Evolutionary conservation across 2,797 vertebrate species (phyloP).

Genomic region (Eremophila alpestris): DNA sequence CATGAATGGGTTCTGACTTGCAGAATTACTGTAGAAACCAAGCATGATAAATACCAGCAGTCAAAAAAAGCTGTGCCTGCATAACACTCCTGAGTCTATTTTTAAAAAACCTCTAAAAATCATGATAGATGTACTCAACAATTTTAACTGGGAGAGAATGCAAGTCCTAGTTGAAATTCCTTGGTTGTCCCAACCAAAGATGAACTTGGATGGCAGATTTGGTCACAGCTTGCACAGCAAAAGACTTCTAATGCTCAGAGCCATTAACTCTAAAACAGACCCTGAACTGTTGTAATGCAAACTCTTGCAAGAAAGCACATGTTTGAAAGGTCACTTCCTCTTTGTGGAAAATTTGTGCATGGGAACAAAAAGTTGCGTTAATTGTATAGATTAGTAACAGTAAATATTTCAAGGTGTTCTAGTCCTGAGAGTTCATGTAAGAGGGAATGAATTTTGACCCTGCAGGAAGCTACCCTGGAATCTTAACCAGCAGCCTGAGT

Average conservation of each 20-base stretch:
- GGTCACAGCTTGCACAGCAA: background rate
- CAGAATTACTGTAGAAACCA: constrained; percentile 9
- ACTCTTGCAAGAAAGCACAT: background rate
- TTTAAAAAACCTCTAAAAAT: background rate
- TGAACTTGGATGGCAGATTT: background rate
- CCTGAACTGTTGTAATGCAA: background rate
- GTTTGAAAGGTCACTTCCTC: constrained; percentile 1
- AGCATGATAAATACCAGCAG: background rate
- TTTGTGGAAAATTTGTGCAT: background rate
- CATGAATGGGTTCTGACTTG: constrained; percentile 23
- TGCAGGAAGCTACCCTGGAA: background rate
- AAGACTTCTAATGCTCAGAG: background rate
- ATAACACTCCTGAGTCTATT: background rate
- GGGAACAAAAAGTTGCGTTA: constrained; percentile 23
- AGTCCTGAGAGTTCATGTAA: background rate
- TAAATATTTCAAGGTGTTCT: background rate
- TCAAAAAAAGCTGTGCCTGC: background rate
- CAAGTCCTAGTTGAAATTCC: background rate
- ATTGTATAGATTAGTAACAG: background rate
- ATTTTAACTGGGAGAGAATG: background rate
- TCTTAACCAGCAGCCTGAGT: background rate
- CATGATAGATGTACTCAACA: background rate
- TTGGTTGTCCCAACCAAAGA: background rate
- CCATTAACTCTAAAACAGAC: background rate
- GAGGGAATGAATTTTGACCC: background rate